Conservation (phyloP, 2,888 invertebrate species). For the Chironomus riparius region DNA sequence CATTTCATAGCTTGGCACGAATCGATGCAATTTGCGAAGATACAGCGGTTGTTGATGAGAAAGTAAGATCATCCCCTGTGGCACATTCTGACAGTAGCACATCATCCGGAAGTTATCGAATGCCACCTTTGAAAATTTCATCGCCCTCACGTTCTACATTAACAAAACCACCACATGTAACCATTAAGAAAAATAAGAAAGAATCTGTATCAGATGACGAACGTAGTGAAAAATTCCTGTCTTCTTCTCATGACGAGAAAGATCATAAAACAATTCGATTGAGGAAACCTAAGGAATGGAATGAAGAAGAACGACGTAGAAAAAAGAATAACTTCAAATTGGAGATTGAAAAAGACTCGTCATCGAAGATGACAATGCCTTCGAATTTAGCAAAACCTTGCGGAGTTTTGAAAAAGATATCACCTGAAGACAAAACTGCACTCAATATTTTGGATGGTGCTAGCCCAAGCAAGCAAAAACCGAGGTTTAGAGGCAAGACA, state of each 20-base stretch:
- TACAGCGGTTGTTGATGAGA: constrained; percentile 35
- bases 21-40: constrained; percentile 60
- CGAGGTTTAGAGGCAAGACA: constrained; percentile 41
- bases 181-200: constrained; percentile 39
- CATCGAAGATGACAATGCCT: constrained; percentile 41
- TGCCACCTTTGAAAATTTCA: constrained; percentile 27
- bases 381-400: constrained; percentile 4
- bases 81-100: constrained; percentile 48
- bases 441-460: constrained; percentile 34
- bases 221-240: constrained; percentile 56
- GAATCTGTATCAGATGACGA: constrained; percentile 59
- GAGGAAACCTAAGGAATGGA: constrained; percentile 44
- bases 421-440: constrained; percentile 36
- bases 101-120: constrained; percentile 47
- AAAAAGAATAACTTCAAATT: constrained; percentile 67
- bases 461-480: constrained; percentile 40
- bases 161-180: constrained; percentile 34
- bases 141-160: constrained; percentile 37
- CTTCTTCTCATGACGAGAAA: constrained; percentile 58
- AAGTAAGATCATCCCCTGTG: constrained; percentile 38
- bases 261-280: constrained; percentile 29
- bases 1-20: constrained; percentile 65
- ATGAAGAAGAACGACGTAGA: constrained; percentile 61
- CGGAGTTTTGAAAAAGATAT: constrained; percentile 32
- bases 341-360: constrained; percentile 56